Base-by-base conservation (phyloP, 2,888 invertebrate species). In the Odontothrips loti region DNA sequence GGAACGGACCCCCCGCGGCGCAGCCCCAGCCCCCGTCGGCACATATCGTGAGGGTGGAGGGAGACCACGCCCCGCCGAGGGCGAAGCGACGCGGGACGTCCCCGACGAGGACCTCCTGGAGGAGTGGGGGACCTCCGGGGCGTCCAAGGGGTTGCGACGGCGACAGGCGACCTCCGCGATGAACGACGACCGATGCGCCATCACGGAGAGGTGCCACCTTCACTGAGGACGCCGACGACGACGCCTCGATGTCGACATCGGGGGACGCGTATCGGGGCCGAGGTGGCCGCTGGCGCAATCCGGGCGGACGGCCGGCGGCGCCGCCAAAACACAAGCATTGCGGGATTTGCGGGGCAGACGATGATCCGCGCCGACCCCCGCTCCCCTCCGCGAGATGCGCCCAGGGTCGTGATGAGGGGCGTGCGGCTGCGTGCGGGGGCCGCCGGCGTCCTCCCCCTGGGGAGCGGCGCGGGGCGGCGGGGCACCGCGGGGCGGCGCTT, bases 401-500 rank as follows among this genome's bases (percentile, higher is more conserved):
- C 68, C 68, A 75, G 68, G 68, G 68, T 75, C 68, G 10, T 75
- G 68, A 75, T 75, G 68, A 75, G 68, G 68, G 68, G 68, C 23
- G 58, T n/a, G 17, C 58, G 58, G 58, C 17, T n/a, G 58, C 58
- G 12, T 58, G 17, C 58, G 58, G 58, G n/a, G 58, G 58, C 58
- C 20, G 58, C 58, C 17, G 58, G 0, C 58, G 34, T 43, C 34
- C 34, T 43, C 34, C 34, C 34, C 34, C 34, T 43, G 34, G 34
- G 34, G 34, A 43, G 2, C 34, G n/a, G 51, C 51, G 51, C 58
- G 58, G 51, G 17, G 58, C 58, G 20, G 58, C 34, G 34, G 34
- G 6, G n/a, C n/a, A n/a, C n/a, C n/a, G n/a, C n/a, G 48, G 9
- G 48, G 48, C 48, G 51, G 51, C 51, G 51, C 51, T 51, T 51